A percentile compares a stretch with the other conserved stretches of the same genome.
phyloP scores from a whole-genome alignment of 2,797 vertebrate species.

The Austrolebias charrua region DNA sequence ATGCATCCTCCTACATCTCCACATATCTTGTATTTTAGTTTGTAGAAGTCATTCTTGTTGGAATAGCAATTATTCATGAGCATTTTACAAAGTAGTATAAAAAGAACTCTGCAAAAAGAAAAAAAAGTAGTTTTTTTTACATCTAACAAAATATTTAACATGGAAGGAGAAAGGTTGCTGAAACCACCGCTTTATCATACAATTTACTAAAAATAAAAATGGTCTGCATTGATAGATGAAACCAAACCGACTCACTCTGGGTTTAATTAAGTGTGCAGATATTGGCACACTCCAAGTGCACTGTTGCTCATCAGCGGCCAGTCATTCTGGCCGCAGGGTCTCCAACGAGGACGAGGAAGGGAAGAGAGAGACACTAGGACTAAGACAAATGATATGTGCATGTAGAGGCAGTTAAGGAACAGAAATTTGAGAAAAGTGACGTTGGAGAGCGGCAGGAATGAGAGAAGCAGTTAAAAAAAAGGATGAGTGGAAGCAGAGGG shows the following conservation, averaged over 20 bases:
- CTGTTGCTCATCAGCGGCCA: slow-evolving; percentile 37
- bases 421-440: background rate
- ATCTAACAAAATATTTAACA: slow-evolving; percentile 14
- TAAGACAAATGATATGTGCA: slow-evolving; percentile 4
- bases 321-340: slow-evolving; percentile 53
- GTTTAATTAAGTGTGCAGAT: slow-evolving; percentile 38
- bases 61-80: slow-evolving; percentile 65
- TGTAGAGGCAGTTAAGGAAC: background rate
- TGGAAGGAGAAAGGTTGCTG: slow-evolving; percentile 11
- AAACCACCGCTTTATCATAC: too few species aligned
- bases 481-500: slow-evolving; percentile 23
- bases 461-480: slow-evolving; percentile 20
- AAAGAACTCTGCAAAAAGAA: slow-evolving; percentile 15
- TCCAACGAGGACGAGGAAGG: slow-evolving; percentile 22
- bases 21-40: slow-evolving; percentile 51
- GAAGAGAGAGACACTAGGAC: slow-evolving; percentile 21
- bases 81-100: slow-evolving; percentile 35
- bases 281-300: slow-evolving; percentile 29
- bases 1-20: slow-evolving; percentile 31
- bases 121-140: background rate
- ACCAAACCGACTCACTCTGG: slow-evolving; percentile 34
- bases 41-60: slow-evolving; percentile 34
- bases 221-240: slow-evolving; percentile 40
- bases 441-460: slow-evolving; percentile 12
- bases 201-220: slow-evolving; percentile 31